Evolutionary conservation across 1,140 invertebrate species (phyloP).

Genomic region (Geopemphigus sp.): DNA sequence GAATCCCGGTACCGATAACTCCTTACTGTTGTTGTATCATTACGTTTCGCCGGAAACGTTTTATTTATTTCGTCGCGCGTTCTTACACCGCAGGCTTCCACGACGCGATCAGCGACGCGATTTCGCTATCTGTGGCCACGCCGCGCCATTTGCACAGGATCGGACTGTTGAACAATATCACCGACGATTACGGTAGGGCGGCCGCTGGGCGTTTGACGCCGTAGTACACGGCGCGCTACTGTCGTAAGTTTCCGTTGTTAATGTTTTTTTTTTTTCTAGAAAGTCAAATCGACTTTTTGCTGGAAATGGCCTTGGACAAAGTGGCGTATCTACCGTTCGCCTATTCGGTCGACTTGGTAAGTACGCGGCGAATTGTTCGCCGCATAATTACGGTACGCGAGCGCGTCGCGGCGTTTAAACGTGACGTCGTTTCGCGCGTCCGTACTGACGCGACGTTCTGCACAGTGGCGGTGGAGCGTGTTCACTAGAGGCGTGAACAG

Average conservation of each 20-base stretch:
- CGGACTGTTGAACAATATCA: constrained; percentile 64
- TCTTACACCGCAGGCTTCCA: constrained; percentile 80
- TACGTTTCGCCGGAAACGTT: too few relatives aligned
- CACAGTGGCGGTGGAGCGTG: constrained; percentile 76
- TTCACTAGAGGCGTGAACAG: constrained; percentile 70
- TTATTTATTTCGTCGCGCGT: too few relatives aligned
- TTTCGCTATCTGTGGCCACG: constrained; percentile 77
- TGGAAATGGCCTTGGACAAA: constrained; percentile 77
- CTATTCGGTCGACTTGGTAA: constrained; percentile 71
- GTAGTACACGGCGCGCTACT: too few relatives aligned
- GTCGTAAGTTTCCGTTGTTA: too few relatives aligned
- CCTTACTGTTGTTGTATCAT: neutral
- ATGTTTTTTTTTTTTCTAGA: constrained; percentile 57
- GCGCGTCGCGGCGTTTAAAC: too few relatives aligned
- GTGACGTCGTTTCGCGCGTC: too few relatives aligned
- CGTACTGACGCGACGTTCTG: too few relatives aligned
- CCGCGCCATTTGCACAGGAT: constrained; percentile 76
- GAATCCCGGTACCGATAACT: constrained; percentile 66
- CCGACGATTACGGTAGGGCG: constrained; percentile 59
- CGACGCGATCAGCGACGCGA: constrained; percentile 87
- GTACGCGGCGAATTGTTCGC: neutral
- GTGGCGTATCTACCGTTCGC: constrained; percentile 86
- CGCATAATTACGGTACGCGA: too few relatives aligned
- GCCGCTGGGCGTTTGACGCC: too few relatives aligned
- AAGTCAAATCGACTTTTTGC: constrained; percentile 74